Percentiles rank a stretch among this genome's conserved stretches.
Conservation (phyloP, 2,113 vertebrate genomes). For the Hiodon alosoides region DNA sequence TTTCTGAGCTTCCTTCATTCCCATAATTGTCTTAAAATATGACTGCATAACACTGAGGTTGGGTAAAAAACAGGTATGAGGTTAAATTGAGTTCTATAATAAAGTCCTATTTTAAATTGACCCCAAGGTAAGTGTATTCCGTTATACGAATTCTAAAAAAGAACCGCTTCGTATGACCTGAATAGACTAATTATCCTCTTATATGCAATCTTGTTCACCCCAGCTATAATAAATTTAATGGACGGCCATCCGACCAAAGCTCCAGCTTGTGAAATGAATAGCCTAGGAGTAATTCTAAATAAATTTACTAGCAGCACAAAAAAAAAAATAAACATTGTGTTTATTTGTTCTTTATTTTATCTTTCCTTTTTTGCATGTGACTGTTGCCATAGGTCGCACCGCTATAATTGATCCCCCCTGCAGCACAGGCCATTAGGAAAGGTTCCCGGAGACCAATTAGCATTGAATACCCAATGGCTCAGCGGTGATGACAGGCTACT, state of each 20-base stretch:
- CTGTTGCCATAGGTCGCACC: slow-evolving; percentile 55
- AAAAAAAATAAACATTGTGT: slow-evolving; percentile 49
- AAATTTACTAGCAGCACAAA: slow-evolving; percentile 53
- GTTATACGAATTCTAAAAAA: slow-evolving; percentile 13
- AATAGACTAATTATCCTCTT: slow-evolving; percentile 18
- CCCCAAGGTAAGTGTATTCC: slow-evolving; percentile 11
- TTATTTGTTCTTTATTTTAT: slow-evolving; percentile 42
- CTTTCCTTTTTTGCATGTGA: slow-evolving; percentile 37
- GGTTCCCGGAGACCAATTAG: slow-evolving; percentile 80
- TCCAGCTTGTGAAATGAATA: slow-evolving; percentile 51
- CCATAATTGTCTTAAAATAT: too few species aligned
- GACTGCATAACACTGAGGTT: too few species aligned
- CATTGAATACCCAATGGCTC: slow-evolving; percentile 63
- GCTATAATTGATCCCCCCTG: slow-evolving; percentile 64
- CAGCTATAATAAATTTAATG: slow-evolving; percentile 6
- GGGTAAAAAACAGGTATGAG: slow-evolving; percentile 8
- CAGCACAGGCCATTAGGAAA: slow-evolving; percentile 72
- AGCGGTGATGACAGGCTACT: slow-evolving; percentile 66
- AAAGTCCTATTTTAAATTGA: slow-evolving; percentile 13
- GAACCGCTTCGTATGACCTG: slow-evolving; percentile 1
- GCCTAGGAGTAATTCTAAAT: slow-evolving; percentile 61
- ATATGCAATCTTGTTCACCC: slow-evolving; percentile 1
- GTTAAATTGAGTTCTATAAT: slow-evolving; percentile 15
- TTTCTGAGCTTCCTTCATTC: too few species aligned
- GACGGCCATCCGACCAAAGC: slow-evolving; percentile 45